Conservation (phyloP, 2,888 invertebrate genomes). For the Cremastinae sp. region DNA sequence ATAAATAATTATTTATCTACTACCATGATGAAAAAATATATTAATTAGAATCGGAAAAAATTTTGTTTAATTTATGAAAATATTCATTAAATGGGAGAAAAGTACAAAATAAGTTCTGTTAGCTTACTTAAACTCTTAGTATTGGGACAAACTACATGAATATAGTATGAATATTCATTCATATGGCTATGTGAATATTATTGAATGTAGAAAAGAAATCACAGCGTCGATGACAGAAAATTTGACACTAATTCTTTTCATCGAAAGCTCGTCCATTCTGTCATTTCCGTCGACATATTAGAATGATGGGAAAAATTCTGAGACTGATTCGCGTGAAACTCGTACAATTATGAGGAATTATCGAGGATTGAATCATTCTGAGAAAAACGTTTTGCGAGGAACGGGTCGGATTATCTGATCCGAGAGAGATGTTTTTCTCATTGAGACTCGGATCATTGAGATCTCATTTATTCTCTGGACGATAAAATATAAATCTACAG, state of each 20-base stretch:
- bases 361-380: slow-evolving; percentile 17
- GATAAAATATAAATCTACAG: background rate
- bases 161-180: no score
- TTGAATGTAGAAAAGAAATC: background rate
- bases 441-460: slow-evolving; percentile 19
- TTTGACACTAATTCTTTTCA: background rate
- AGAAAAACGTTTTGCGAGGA: slow-evolving; percentile 29
- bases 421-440: slow-evolving; percentile 53
- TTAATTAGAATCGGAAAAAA: no score
- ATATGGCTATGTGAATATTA: no score
- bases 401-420: slow-evolving; percentile 43
- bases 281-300: slow-evolving; percentile 13
- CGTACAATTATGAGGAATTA: slow-evolving; percentile 4
- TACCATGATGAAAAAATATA: no score
- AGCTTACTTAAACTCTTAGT: no score
- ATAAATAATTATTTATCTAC: no score
- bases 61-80: no score
- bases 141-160: no score
- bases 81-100: no score
- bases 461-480: slow-evolving; percentile 11
- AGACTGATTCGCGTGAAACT: slow-evolving; percentile 29
- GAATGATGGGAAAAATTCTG: slow-evolving; percentile 36
- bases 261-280: slow-evolving; percentile 23
- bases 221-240: background rate
- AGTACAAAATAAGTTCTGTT: no score